Percentiles rank a stretch among this genome's conserved stretches.
These are phyloP conservation scores for Plumapathes pennacea DNA, from an alignment of 92 coral and sea anemone species.

Conservation along the genomic window DNA sequence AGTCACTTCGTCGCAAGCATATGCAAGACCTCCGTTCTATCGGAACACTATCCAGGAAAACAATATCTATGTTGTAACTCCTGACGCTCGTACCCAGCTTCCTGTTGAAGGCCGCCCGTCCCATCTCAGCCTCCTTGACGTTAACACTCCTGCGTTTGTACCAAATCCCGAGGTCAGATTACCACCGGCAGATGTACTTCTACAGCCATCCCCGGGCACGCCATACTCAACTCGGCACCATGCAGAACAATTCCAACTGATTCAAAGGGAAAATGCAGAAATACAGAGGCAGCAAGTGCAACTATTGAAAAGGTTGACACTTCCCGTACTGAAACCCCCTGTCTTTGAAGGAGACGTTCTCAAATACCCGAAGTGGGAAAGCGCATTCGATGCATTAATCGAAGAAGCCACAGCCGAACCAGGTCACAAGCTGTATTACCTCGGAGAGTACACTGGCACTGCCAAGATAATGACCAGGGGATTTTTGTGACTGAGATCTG, in stretches of 20 bases:
- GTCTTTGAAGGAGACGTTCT: slow-evolving; percentile 42
- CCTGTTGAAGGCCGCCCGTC: neutral
- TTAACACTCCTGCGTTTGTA: slow-evolving; percentile 17
- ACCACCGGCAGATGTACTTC: no score
- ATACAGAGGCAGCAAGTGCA: slow-evolving; percentile 20
- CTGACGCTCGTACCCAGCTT: no score
- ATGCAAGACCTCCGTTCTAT: no score
- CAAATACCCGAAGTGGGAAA: slow-evolving; percentile 57
- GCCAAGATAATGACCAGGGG: slow-evolving; percentile 26
- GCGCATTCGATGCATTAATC: slow-evolving; percentile 48
- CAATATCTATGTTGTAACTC: no score
- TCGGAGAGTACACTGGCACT: slow-evolving; percentile 44
- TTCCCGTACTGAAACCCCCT: slow-evolving; percentile 34
- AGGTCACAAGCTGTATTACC: slow-evolving; percentile 42
- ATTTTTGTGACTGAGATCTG: slow-evolving; percentile 49
- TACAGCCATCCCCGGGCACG: slow-evolving; percentile 6
- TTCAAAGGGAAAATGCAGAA: slow-evolving; percentile 17
- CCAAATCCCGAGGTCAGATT: neutral
- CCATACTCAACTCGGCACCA: neutral
- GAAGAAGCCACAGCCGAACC: slow-evolving; percentile 53
- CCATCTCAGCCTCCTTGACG: neutral
- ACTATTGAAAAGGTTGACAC: slow-evolving; percentile 29
- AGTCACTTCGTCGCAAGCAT: no score
- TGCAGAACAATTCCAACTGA: slow-evolving; percentile 1
- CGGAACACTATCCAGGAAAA: no score